phyloP scores from a whole-genome alignment of 2,888 invertebrate genomes.

The Cybosia mesomella region DNA sequence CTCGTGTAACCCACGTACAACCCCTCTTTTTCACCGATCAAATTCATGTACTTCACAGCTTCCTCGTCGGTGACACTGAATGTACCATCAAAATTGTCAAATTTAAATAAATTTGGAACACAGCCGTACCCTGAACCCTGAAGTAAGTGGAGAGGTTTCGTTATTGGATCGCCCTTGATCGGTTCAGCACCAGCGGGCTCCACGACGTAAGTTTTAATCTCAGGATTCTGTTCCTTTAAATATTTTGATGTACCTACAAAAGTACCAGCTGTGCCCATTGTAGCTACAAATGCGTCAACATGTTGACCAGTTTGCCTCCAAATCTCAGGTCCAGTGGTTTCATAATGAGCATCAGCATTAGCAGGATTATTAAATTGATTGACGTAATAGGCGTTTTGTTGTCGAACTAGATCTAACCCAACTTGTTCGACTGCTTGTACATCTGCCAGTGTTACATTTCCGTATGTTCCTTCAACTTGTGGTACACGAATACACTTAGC shows the following conservation, averaged over 20 bases:
- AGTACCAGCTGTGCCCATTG: constrained; percentile 80
- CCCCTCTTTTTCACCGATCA: constrained; percentile 78
- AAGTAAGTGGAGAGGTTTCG: constrained; percentile 78
- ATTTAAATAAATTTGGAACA: constrained; percentile 75
- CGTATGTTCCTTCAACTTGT: constrained; percentile 80
- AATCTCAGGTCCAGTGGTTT: constrained; percentile 81
- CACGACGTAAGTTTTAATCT: constrained; percentile 72
- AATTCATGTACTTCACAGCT: constrained; percentile 67
- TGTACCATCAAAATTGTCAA: constrained; percentile 75
- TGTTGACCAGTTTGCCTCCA: constrained; percentile 80
- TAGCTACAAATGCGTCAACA: constrained; percentile 77
- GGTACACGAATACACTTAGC: constrained; percentile 77
- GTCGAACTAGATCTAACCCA: constrained; percentile 66
- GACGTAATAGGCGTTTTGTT: constrained; percentile 75
- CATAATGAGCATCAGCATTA: constrained; percentile 74
- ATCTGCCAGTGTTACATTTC: constrained; percentile 77
- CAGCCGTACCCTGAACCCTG: constrained; percentile 82
- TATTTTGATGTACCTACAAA: constrained; percentile 76
- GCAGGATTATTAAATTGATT: constrained; percentile 76
- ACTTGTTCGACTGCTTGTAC: constrained; percentile 74
- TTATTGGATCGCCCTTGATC: constrained; percentile 74
- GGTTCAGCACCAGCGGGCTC: constrained; percentile 79
- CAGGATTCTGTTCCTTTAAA: constrained; percentile 75
- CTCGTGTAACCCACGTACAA: constrained; percentile 81
- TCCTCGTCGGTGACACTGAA: constrained; percentile 77